Evolutionary conservation across 2,888 invertebrate genomes (phyloP), one percentile per base, ranked within the genome.

Genomic region (Luperina nickerlii): DNA sequence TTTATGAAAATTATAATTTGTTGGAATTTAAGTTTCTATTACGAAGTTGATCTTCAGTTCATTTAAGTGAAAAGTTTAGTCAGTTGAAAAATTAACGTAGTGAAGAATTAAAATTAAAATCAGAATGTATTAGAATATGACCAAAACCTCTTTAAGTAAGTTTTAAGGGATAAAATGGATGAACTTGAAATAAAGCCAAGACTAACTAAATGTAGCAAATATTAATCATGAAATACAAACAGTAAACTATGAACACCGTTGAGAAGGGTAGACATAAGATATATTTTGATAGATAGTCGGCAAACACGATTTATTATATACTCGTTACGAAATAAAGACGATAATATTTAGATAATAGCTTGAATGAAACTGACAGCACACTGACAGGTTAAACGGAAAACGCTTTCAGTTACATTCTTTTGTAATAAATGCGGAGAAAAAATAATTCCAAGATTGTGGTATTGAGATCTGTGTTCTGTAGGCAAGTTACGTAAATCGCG

Each of bases 181-280:
- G 87, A 87, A 83, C 77, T 85, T 78, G 75, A 84, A 81, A 87
- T 83, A 79, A 79, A 85, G 68, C 67, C 78, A 83, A 83, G 88
- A 86, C 83, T 81, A 81, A 84, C 79, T 84, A 79, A 84, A 86
- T 79, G 76, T 84, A 76, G 82, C 79, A 78, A 84, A 88, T 88
- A 87, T 87, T 88, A 88, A 88, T 87, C 88, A 86, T 48, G 70
- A 72, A 88, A 86, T 79, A 86, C 81, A 86, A 88, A 87, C 84
- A 84, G 70, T 66, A 67, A 86, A 79, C 87, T 80, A 76, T 74
- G 72, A 79, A 74, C 67, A 51, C 60, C 45, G 78, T 70, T 82
- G 82, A 89, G 79, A 82, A 80, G 88, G 85, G 85, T 87, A 87
- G 82, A 82, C 86, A 73, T 79, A 60, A 83, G 80, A 83, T 87